Evolutionary conservation across 2,113 vertebrate genomes (phyloP), one percentile per base, ranked within the genome.

Genomic region (Sander vitreus): DNA sequence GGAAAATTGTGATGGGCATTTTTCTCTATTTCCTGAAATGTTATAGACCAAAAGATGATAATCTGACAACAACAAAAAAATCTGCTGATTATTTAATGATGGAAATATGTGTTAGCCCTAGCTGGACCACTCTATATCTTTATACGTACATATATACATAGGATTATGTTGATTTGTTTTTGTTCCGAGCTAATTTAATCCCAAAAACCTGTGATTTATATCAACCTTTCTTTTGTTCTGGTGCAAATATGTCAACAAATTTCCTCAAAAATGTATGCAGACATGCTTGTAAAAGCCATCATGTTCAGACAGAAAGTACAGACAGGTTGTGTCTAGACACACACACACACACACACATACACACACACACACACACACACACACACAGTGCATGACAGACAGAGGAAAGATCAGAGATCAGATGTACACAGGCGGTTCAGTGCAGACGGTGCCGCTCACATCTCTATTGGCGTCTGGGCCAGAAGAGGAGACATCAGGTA

Each of bases 401-500:
- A 58, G 80, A 83, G 78, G 83, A 83, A 81, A 89, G 87, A 88
- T 85, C 83, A 88, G 83, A 90, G 88, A 88, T 90, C 84, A 88
- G 85, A 88, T 88, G 80, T 82, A 84, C 85, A 87, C 80, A 84
- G 73, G 84, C 77, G 36, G 62, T 86, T 84, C 67, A 84, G 87
- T 83, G 90, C 88, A 88, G 84, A 92, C 85, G 69, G 85, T 85
- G 83, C 85, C 80, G 76, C 81, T 92, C 69, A 87, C 85, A 90
- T 93, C 86, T 93, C 90, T 91, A 86, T 92, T 84, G 88, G 88
- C 81, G 86, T 91, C 91, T 90, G 90, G 88, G 86, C 88, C 80
- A 85, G 76, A 85, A 86, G 78, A 89, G 87, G 88, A 94, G 87
- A 94, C 90, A 91, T 92, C 88, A 89, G 90, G 90, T 94, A 95